These are phyloP conservation scores for Acomys russatus DNA, from an alignment of 2,797 vertebrate species.

Conservation along the genomic window DNA sequence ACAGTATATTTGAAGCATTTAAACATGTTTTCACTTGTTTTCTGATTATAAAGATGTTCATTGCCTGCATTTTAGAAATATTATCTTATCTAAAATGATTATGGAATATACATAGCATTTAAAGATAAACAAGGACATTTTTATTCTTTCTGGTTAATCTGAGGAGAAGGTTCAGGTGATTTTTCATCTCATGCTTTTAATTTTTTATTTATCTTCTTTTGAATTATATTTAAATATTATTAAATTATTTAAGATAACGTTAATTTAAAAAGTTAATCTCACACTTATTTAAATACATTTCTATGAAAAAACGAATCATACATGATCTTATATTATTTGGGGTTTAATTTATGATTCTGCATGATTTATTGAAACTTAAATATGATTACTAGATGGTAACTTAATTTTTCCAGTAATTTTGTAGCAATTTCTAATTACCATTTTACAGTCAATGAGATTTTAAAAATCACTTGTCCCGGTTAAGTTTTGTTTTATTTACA, in stretches of 20 bases:
- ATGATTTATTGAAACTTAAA: background rate
- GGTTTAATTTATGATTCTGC: background rate
- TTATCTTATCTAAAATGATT: background rate
- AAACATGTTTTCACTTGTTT: background rate
- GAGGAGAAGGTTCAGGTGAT: background rate
- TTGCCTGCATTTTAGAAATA: background rate
- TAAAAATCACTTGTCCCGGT: background rate
- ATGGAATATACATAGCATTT: conserved; percentile 1
- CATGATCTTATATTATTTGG: background rate
- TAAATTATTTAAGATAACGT: background rate
- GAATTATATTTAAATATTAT: background rate
- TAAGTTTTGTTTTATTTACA: background rate
- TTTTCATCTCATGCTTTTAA: background rate
- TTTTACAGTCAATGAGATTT: background rate
- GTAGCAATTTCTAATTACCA: background rate
- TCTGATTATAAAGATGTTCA: background rate
- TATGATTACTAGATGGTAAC: background rate
- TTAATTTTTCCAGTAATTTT: background rate
- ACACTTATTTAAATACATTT: background rate
- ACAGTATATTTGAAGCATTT: background rate
- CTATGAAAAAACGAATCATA: background rate
- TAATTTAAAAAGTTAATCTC: background rate
- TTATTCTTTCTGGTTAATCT: background rate
- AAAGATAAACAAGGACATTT: background rate
- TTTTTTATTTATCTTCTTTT: background rate